Evolutionary conservation across 2,113 vertebrate genomes (phyloP), one percentile per base, ranked within the genome.

Genomic region (Hemiscyllium ocellatum): DNA sequence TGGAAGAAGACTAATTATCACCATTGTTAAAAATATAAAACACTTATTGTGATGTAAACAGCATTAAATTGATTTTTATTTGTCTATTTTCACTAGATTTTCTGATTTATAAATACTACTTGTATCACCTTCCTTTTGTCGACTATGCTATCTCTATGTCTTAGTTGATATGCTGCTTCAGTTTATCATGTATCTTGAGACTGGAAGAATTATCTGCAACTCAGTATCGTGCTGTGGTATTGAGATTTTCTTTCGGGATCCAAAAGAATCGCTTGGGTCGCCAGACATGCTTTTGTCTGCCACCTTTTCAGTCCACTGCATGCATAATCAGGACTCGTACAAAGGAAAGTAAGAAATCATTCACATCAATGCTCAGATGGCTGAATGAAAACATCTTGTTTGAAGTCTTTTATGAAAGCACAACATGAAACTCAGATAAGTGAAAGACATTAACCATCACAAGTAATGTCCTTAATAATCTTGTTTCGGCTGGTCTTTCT

Each of bases 391-490:
- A 96, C 97, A 97, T 96, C 97, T 97, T 97, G 98, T 98, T 98
- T 98, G 98, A 98, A 98, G 98, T 98, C 98, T 98, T 97, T 97
- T 98, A 98, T 98, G 97, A 98, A 98, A 98, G 97, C 98, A 97
- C 98, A 98, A 98, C 98, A 97, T 98, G 98, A 98, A 97, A 97
- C 97, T 98, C 97, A 98, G 98, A 98, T 98, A 98, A 98, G 98
- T 99, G 98, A 99, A 99, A 98, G 98, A 98, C 98, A 98, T 98
- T 98, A 96, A 96, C 98, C 98, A 98, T 99, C 99, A 98, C 98
- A 98, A 99, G 98, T 98, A 98, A 99, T 98, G 98, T 99, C 98
- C 98, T 99, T 98, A 98, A 99, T 99, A 99, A 99, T 99, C 98
- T 98, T 98, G 98, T 99, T 99, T 99, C 99, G 98, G 98, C 98